Evolutionary conservation across 2,888 invertebrate genomes (phyloP), one percentile per base, ranked within the genome.

Genomic region (Megastigmus dorsalis): DNA sequence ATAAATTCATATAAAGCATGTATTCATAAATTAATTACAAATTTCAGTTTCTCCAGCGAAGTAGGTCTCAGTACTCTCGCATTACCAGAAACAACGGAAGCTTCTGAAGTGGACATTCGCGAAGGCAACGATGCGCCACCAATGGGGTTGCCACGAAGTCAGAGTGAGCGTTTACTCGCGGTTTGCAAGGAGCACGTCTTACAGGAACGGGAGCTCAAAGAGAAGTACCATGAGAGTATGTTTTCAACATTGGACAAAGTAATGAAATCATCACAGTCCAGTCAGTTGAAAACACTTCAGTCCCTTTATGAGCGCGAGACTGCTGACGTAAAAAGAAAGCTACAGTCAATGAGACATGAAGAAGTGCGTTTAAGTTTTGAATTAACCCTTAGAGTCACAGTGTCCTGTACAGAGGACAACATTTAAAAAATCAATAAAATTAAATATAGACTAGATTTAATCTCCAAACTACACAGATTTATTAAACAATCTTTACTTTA

Each of bases 181-280:
- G 90, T 92, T 1, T 91, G 91, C 80, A 90, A 91, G 69, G 94
- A 94, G 77, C 93, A 94, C 76, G 91, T 93, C 38, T 88, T 90
- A 33, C 92, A 92, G 73, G 95, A 95, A 86, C 91, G 92, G 54
- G 95, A 95, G 77, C 87, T 97, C 76, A 92, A 94, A 59, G 93
- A 95, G 85, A 94, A 95, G 84, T 96, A 95, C 88, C 95, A 95
- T 86, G 95, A 96, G 82, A 90, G 91, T 78, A 92, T 95, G 79
- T 95, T 93, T 85, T 89, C 91, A 10, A 92, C 92, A 33, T 92
- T 95, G 0, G 97, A 97, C 82, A 96, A 96, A 88, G 92, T 93
- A 55, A 92, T 97, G 89, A 92, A 92, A 79, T 89, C 90, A 65
- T 95, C 96, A 26, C 96, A 97, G 85, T 90, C 92, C 45, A 93